phyloP scores from a whole-genome alignment of 2,888 invertebrate genomes.

The Alviniconcha strummeri region DNA sequence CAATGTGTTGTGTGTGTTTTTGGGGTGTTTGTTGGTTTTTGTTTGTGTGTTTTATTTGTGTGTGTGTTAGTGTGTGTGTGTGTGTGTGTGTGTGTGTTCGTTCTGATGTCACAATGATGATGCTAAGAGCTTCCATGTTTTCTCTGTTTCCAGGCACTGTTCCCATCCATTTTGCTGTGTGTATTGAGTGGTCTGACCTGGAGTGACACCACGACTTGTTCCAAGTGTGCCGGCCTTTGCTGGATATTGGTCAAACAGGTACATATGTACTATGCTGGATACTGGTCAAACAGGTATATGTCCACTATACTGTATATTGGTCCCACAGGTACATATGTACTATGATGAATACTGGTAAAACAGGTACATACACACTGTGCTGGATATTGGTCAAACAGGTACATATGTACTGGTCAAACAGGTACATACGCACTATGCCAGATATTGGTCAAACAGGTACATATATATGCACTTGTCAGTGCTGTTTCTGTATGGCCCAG shows the following conservation, averaged over 20 bases:
- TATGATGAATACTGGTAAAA: background rate
- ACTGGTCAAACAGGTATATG: background rate
- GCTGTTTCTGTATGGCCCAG: too few species aligned
- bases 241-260: slow-evolving; percentile 79
- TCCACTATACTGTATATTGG: slow-evolving; percentile 81
- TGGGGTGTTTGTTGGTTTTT: too few species aligned
- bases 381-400: slow-evolving; percentile 79
- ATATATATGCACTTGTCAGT: too few species aligned
- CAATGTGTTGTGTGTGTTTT: too few species aligned
- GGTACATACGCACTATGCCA: slow-evolving; percentile 81
- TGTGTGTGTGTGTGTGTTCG: background rate
- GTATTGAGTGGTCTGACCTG: slow-evolving; percentile 82
- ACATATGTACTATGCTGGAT: slow-evolving; percentile 27
- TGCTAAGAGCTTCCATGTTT: too few species aligned
- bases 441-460: slow-evolving; percentile 77
- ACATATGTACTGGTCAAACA: slow-evolving; percentile 14
- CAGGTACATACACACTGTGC: slow-evolving; percentile 75
- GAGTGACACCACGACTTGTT: slow-evolving; percentile 89
- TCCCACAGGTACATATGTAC: slow-evolving; percentile 70
- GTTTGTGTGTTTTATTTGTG: background rate
- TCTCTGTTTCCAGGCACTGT: slow-evolving; percentile 56
- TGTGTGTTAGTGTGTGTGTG: background rate
- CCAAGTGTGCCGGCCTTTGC: slow-evolving; percentile 85
- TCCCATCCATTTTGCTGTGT: slow-evolving; percentile 64
- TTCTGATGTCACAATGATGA: background rate